Evolutionary conservation across 2,888 invertebrate genomes (phyloP).

Genomic region (Eilema depressum): DNA sequence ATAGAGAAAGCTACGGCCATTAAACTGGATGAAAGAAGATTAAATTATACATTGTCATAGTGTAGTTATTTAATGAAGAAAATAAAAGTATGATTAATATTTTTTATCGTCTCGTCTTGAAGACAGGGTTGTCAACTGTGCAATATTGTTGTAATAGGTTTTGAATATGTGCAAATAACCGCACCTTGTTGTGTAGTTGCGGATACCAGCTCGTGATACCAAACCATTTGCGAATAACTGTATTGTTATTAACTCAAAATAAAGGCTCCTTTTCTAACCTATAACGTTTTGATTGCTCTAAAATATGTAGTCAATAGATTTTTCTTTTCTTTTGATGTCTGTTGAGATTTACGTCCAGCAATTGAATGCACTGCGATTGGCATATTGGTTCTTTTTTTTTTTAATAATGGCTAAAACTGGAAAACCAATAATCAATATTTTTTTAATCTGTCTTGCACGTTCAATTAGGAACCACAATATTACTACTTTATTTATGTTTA

Average conservation of each 20-base stretch:
- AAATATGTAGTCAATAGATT: not conserved
- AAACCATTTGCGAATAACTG: too few species aligned
- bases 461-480: not conserved
- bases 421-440: not conserved
- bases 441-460: not conserved
- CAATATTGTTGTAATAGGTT: too few species aligned
- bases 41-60: conserved; percentile 31
- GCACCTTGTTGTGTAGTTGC: too few species aligned
- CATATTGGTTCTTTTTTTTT: too few species aligned
- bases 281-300: too few species aligned
- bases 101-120: conserved; percentile 30
- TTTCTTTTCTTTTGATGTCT: not conserved
- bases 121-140: conserved; percentile 3
- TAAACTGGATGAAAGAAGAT: conserved; percentile 30
- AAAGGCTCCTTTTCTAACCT: not conserved
- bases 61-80: conserved; percentile 35
- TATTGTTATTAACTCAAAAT: not conserved
- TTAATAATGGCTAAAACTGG: too few species aligned
- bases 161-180: too few species aligned
- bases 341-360: too few species aligned
- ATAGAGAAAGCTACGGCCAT: conserved; percentile 2
- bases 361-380: too few species aligned
- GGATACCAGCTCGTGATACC: too few species aligned
- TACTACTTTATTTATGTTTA: not conserved
- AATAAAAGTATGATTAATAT: conserved; percentile 36